phyloP scores from a whole-genome alignment of 2,888 invertebrate genomes.

The Oxyteleia sp. region DNA sequence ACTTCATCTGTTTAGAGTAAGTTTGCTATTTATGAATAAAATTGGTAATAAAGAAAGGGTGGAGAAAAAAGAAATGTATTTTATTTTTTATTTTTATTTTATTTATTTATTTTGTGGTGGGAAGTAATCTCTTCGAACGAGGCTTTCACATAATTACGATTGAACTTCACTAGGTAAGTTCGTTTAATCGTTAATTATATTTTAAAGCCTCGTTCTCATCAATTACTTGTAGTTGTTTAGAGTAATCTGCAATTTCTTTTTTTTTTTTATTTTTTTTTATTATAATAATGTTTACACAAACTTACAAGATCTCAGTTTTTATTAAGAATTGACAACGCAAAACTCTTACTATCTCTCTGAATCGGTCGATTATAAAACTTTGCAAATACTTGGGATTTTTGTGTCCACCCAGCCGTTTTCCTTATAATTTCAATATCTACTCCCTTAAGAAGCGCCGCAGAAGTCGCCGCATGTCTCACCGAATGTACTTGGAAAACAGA shows the following conservation, averaged over 20 bases:
- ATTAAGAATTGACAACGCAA: not conserved
- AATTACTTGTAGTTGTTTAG: conserved; percentile 9
- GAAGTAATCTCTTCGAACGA: too few species aligned
- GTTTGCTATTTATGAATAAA: too few species aligned
- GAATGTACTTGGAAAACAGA: not conserved
- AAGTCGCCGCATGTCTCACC: conserved; percentile 18
- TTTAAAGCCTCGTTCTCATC: conserved; percentile 7
- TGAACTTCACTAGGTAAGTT: too few species aligned
- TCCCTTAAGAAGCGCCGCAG: conserved; percentile 5
- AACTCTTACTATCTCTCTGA: not conserved
- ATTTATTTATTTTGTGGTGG: too few species aligned
- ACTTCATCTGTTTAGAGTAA: too few species aligned
- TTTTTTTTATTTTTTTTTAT: not conserved
- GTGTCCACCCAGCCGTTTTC: conserved; percentile 25
- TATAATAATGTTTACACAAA: too few species aligned
- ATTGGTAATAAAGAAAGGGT: too few species aligned
- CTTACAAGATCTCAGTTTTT: not conserved
- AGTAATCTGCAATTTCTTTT: conserved; percentile 1
- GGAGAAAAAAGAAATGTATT: too few species aligned
- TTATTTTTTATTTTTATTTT: too few species aligned
- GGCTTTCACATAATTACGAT: too few species aligned
- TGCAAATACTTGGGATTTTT: conserved; percentile 9
- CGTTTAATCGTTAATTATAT: not conserved
- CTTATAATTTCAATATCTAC: conserved; percentile 18
- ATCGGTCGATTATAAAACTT: conserved; percentile 29